These are phyloP conservation scores for Eristalinus aeneus DNA, from an alignment of 2,888 invertebrate genomes.

Conservation along the genomic window DNA sequence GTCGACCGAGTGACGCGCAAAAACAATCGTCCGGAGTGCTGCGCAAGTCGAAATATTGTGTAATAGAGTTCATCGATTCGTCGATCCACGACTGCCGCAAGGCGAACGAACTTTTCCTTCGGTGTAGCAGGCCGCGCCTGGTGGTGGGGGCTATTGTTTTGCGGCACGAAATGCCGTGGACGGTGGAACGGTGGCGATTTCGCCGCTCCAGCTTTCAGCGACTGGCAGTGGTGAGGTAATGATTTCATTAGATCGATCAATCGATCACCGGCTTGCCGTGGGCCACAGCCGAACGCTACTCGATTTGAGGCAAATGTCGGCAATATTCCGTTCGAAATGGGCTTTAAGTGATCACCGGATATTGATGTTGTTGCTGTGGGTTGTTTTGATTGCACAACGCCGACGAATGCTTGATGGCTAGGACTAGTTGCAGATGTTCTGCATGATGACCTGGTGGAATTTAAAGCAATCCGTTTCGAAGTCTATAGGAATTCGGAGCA, in stretches of 20 bases:
- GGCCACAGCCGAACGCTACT: slow-evolving; percentile 54
- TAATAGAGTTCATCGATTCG: slow-evolving; percentile 55
- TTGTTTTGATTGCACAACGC: background rate
- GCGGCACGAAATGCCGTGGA: slow-evolving; percentile 53
- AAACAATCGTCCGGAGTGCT: background rate
- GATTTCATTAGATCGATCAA: slow-evolving; percentile 69
- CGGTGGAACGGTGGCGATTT: slow-evolving; percentile 60
- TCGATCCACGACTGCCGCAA: slow-evolving; percentile 31
- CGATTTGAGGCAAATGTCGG: slow-evolving; percentile 60
- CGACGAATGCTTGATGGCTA: background rate
- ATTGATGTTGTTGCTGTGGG: slow-evolving; percentile 25
- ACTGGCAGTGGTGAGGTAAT: slow-evolving; percentile 55
- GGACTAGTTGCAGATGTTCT: background rate
- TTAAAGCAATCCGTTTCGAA: background rate
- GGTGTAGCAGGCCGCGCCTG: background rate
- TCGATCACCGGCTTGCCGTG: slow-evolving; percentile 49
- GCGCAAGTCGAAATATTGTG: slow-evolving; percentile 38
- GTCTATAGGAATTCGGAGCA: background rate
- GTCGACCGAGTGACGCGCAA: no score
- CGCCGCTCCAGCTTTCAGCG: slow-evolving; percentile 36
- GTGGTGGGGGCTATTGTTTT: slow-evolving; percentile 33
- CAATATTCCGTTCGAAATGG: slow-evolving; percentile 53
- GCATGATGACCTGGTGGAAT: background rate
- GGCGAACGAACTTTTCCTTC: background rate
- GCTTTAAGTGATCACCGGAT: slow-evolving; percentile 63